Evolutionary conservation across 2,113 vertebrate species (phyloP).

Genomic region (Anthoscopus minutus): DNA sequence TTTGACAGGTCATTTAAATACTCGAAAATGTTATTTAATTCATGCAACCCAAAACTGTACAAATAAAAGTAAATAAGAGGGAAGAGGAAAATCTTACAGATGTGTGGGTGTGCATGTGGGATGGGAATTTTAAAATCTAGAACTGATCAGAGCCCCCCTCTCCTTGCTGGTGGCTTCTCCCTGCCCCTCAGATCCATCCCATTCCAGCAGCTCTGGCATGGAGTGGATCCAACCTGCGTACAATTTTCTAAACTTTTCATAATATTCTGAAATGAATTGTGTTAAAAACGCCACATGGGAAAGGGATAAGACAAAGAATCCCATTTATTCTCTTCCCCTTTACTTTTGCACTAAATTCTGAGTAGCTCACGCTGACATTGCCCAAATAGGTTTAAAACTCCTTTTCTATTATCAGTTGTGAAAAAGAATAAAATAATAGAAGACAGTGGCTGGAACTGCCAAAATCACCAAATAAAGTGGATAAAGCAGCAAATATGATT

Average conservation of each 20-base stretch:
- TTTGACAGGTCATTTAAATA: not conserved
- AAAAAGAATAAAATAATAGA: not conserved
- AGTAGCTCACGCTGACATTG: not conserved
- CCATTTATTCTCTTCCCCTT: not conserved
- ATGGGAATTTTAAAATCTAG: not conserved
- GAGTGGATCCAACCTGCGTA: not conserved
- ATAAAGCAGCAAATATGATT: not conserved
- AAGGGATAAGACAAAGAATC: not conserved
- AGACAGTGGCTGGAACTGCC: not conserved
- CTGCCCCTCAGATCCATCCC: not conserved
- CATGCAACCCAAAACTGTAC: not conserved
- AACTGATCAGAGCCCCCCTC: not conserved
- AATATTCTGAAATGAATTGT: not conserved
- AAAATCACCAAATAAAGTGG: not conserved
- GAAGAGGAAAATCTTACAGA: not conserved
- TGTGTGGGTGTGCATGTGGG: not conserved
- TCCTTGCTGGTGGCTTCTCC: not conserved
- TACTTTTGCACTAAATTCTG: not conserved
- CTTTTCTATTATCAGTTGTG: not conserved
- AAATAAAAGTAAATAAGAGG: not conserved
- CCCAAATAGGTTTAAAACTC: not conserved
- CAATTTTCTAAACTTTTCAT: not conserved
- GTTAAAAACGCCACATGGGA: rapidly evolving
- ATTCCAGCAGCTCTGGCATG: not conserved
- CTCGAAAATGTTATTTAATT: not conserved